Base-by-base conservation (phyloP, 2,113 vertebrate genomes). In the Ammospiza caudacuta region DNA sequence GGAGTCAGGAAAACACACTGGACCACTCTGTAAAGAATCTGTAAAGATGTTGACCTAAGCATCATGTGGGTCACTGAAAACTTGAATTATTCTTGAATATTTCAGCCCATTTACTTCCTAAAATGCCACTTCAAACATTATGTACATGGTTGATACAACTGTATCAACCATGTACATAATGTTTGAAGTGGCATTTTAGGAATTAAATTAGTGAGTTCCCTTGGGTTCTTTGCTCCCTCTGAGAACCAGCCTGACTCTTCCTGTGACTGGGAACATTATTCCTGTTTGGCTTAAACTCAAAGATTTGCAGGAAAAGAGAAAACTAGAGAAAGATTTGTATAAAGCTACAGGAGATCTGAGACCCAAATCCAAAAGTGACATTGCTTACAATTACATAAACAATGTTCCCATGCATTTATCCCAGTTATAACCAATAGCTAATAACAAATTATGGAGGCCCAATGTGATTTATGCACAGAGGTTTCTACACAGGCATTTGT, bases 391-490 rank as follows among this genome's bases (percentile, higher is more conserved):
- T 98, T 96, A 96, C 77, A 75, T 91, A 97, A 97, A 96, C 91
- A 79, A 57, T 83, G 62, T 96, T 97, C 96, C 83, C 69, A 27
- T 97, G 95, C 96, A 97, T 97, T 98, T 97, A 97, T 97, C 97
- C 61, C 92, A 96, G 94, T 94, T 95, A 94, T 95, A 96, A 87
- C 88, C 69, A 35, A 95, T 62, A 96, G 94, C 83, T 95, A 96
- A 95, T 97, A 96, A 97, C 90, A 98, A 96, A 97, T 96, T 96
- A 96, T 55, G 94, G 95, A 96, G 79, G 52, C 51, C 77, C 77
- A 90, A 87, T 89, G 87, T 22, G 91, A 96, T 97, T 97, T 95
- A 90, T 64, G 72, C 72, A 73, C 62, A 86, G 83, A 97, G 87
- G 46, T 90, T 98, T 97, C 86, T 97, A 43, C 83, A 95, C 75